Percentiles rank a stretch among this genome's conserved stretches.
Conservation (phyloP, 2,113 vertebrate species). For the Boulengeromyrus knoepffleri region DNA sequence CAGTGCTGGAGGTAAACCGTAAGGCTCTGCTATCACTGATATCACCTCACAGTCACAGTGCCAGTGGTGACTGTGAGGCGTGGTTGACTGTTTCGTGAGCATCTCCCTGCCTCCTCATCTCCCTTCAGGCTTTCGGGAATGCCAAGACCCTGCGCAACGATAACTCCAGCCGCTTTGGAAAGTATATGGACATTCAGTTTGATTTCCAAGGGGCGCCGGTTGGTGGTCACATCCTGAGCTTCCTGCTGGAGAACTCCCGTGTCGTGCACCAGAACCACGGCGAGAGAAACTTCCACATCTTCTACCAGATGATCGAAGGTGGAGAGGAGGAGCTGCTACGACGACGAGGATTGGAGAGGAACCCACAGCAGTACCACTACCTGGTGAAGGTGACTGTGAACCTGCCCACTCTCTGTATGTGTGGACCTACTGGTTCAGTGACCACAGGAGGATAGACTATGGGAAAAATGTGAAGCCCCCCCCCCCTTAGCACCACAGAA, state of each 20-base stretch:
- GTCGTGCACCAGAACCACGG: conserved; percentile 95
- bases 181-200: conserved; percentile 97
- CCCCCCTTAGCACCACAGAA: background rate
- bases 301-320: conserved; percentile 93
- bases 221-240: conserved; percentile 92
- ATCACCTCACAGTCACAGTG: background rate
- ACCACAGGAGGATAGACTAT: background rate
- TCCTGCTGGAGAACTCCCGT: conserved; percentile 93
- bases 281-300: conserved; percentile 95
- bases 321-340: conserved; percentile 74
- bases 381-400: conserved; percentile 76
- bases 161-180: conserved; percentile 96
- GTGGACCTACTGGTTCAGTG: background rate
- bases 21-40: background rate
- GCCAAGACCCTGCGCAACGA: conserved; percentile 93
- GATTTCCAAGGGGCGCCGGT: conserved; percentile 92
- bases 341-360: conserved; percentile 77
- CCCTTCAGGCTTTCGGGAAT: conserved; percentile 84
- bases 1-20: background rate
- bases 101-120: background rate
- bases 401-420: background rate
- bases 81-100: background rate
- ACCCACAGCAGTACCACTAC: conserved; percentile 80
- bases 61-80: background rate
- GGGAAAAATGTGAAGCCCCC: background rate